These are phyloP conservation scores for Periparus ater DNA, from an alignment of 2,797 vertebrate species.

Conservation along the genomic window DNA sequence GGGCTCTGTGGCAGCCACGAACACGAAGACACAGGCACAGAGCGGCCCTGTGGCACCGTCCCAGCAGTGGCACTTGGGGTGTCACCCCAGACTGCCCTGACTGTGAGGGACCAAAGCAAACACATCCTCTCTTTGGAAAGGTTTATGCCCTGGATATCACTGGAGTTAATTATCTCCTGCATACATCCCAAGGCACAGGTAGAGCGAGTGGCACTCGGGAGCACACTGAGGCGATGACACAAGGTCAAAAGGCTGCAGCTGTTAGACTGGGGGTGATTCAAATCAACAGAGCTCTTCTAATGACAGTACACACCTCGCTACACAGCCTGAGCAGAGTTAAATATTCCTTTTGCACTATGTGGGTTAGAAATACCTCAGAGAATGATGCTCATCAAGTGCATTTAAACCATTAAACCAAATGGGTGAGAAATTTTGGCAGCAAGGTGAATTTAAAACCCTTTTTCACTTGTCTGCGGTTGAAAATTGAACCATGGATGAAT, in stretches of 20 bases:
- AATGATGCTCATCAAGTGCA: background rate
- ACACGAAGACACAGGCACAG: fast-evolving
- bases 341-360: background rate
- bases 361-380: slow-evolving; percentile 13
- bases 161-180: slow-evolving; percentile 30
- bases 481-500: background rate
- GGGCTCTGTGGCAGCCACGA: background rate
- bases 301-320: background rate
- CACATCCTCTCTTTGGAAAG: background rate
- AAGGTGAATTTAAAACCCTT: background rate
- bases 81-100: background rate
- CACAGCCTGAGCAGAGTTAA: background rate
- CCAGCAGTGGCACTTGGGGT: background rate
- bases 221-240: background rate
- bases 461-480: background rate
- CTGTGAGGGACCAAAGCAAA: slow-evolving; percentile 4
- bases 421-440: background rate
- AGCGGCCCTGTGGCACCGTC: too few relatives aligned
- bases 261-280: background rate
- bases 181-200: background rate
- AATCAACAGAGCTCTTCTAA: background rate
- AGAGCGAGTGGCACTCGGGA: background rate
- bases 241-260: background rate
- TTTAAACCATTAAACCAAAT: background rate
- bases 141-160: slow-evolving; percentile 1